Percentiles rank a stretch among this genome's conserved stretches.
phyloP scores from a whole-genome alignment of 2,113 vertebrate species.

The Gavia stellata region DNA sequence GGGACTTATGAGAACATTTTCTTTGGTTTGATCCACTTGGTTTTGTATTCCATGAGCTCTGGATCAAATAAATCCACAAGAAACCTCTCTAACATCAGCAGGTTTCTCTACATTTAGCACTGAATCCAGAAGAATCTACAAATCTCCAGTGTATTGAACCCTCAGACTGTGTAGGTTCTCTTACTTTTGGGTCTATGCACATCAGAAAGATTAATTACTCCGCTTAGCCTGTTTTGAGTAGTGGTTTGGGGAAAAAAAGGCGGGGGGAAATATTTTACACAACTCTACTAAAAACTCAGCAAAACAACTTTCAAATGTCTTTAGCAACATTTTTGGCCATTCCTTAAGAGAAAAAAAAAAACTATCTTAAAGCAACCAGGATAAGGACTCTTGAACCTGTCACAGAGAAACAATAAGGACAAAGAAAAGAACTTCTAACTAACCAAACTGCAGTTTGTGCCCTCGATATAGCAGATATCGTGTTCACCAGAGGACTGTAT shows the following conservation, averaged over 20 bases:
- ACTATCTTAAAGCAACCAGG: not conserved
- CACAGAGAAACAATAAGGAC: not conserved
- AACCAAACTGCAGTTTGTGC: not conserved
- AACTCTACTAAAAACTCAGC: not conserved
- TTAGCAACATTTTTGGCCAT: not conserved
- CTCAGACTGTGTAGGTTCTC: not conserved
- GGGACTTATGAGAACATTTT: not conserved
- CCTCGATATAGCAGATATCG: rapidly evolving
- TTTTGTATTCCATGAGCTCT: not conserved
- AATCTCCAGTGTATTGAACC: not conserved
- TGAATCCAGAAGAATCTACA: not conserved
- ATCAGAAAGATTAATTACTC: not conserved
- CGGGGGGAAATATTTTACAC: not conserved
- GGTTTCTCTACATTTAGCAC: not conserved
- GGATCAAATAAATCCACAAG: not conserved
- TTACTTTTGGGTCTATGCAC: not conserved
- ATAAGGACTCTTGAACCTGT: not conserved
- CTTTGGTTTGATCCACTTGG: not conserved
- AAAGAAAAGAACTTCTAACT: not conserved
- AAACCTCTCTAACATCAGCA: not conserved
- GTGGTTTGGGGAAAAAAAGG: not conserved
- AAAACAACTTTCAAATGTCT: not conserved
- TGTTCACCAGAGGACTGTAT: not conserved
- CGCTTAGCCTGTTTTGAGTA: not conserved
- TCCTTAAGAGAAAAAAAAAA: not conserved